phyloP scores from a whole-genome alignment of 2,797 vertebrate species.

The Squalus acanthias region DNA sequence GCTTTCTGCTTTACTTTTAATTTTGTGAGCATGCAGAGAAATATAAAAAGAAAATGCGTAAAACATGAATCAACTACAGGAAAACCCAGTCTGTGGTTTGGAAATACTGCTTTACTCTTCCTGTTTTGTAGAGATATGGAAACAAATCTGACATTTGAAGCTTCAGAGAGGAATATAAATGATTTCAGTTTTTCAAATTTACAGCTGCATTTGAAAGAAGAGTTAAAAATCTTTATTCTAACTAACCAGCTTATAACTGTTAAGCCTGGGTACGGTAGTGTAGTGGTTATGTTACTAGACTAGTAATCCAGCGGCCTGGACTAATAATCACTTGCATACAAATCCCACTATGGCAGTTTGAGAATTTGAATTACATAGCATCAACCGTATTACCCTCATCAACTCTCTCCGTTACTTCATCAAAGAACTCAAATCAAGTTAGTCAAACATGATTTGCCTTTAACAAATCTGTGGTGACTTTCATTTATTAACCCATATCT shows the following conservation, averaged over 20 bases:
- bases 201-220: neutral
- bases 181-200: neutral
- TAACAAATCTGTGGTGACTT: too few species aligned
- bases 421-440: too few species aligned
- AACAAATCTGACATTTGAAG: neutral
- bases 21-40: neutral
- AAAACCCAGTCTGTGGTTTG: neutral
- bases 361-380: neutral
- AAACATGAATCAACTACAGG: neutral
- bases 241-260: neutral
- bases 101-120: neutral
- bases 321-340: too few species aligned
- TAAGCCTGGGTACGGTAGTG: neutral
- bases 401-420: too few species aligned
- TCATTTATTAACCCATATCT: too few species aligned
- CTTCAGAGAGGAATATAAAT: neutral
- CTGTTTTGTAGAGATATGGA: neutral
- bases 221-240: neutral
- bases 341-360: neutral
- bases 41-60: neutral
- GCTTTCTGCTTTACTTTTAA: neutral
- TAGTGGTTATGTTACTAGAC: neutral
- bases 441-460: too few species aligned
- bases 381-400: too few species aligned
- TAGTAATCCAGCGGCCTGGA: neutral